A percentile compares a stretch with the other conserved stretches of the same genome.
Evolutionary conservation across 2,797 vertebrate genomes (phyloP).

Genomic region (Vultur gryphus): DNA sequence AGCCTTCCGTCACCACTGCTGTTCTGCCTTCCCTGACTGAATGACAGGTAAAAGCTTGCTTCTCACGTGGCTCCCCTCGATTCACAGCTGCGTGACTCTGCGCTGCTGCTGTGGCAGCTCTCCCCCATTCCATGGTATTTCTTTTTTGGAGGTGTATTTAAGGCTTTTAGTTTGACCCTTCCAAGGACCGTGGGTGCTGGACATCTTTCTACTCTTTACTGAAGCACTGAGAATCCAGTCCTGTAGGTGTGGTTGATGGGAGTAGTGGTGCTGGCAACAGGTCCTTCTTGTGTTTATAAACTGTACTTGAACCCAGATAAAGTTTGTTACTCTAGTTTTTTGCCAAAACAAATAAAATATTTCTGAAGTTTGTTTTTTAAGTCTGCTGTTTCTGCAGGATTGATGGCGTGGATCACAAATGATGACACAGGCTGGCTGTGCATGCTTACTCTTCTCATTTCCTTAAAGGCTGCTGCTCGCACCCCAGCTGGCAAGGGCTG

Average conservation of each 20-base stretch:
- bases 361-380: conserved; percentile 37
- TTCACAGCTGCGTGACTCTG: background rate
- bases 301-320: conserved; percentile 54
- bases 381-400: background rate
- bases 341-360: conserved; percentile 71
- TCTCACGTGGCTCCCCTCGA: background rate
- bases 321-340: conserved; percentile 63
- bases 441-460: rapidly evolving
- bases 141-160: background rate
- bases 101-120: background rate
- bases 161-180: background rate
- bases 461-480: background rate
- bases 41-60: background rate
- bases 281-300: conserved; percentile 33
- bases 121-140: background rate
- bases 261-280: conserved; percentile 42
- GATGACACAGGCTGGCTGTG: background rate
- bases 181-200: background rate
- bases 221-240: conserved; percentile 14
- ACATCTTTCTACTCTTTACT: background rate
- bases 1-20: background rate
- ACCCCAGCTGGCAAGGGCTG: background rate
- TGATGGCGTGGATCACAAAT: background rate
- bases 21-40: background rate
- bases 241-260: background rate